phyloP scores from a whole-genome alignment of 2,888 invertebrate genomes.

The Chorisops tibialis region DNA sequence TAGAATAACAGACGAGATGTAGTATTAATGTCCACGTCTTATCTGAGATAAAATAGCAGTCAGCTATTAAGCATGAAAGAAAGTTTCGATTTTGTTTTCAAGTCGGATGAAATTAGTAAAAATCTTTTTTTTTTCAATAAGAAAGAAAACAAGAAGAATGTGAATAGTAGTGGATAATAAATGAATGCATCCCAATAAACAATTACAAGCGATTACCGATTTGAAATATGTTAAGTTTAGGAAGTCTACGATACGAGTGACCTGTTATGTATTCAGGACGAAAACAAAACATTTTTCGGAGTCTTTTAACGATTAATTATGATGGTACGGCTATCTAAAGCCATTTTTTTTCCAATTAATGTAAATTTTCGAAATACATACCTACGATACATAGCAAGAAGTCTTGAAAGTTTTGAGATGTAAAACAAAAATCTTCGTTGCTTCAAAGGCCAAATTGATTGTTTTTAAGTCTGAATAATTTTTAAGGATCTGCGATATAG shows the following conservation, averaged over 20 bases:
- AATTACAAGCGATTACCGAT: too few relatives aligned
- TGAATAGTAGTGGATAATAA: neutral
- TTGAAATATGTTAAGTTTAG: too few relatives aligned
- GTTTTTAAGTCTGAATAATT: too few relatives aligned
- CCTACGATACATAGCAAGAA: too few relatives aligned
- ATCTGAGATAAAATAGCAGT: neutral
- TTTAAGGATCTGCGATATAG: too few relatives aligned
- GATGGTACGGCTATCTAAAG: too few relatives aligned
- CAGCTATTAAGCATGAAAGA: constrained; percentile 8
- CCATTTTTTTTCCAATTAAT: too few relatives aligned
- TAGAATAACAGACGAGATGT: neutral
- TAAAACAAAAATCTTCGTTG: too few relatives aligned
- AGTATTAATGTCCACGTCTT: neutral
- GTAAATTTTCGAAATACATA: too few relatives aligned
- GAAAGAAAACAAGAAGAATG: neutral
- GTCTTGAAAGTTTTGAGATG: too few relatives aligned
- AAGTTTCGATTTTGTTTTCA: neutral
- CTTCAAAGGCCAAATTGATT: too few relatives aligned
- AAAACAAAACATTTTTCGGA: neutral
- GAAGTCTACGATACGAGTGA: neutral
- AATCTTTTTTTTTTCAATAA: constrained; percentile 6
- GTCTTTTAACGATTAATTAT: neutral
- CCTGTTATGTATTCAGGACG: neutral
- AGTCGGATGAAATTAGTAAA: constrained; percentile 1
- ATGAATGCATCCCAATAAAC: too few relatives aligned